These are phyloP conservation scores for Biston stratarius DNA, from an alignment of 2,888 invertebrate species.

Conservation along the genomic window DNA sequence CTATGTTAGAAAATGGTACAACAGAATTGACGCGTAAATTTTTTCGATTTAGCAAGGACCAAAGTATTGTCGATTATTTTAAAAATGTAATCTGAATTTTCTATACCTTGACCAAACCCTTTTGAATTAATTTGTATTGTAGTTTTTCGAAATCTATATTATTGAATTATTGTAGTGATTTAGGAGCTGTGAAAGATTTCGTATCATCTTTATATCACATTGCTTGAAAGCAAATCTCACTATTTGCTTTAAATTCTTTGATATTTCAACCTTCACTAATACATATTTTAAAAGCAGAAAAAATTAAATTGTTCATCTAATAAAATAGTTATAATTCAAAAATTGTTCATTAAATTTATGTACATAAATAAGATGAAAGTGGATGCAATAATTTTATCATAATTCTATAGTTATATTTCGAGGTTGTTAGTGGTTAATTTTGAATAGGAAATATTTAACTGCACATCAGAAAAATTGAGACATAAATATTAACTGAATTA, in stretches of 20 bases:
- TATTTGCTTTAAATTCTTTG: conserved; percentile 64
- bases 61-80: conserved; percentile 59
- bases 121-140: conserved; percentile 67
- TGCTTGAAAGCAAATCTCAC: conserved; percentile 70
- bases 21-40: conserved; percentile 46
- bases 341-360: conserved; percentile 57
- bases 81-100: conserved; percentile 58
- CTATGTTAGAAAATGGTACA: conserved; percentile 2
- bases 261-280: conserved; percentile 58
- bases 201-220: conserved; percentile 63
- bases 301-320: conserved; percentile 56
- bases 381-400: conserved; percentile 82
- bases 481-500: neutral
- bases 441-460: conserved; percentile 26
- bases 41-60: conserved; percentile 72
- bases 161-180: conserved; percentile 62
- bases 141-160: conserved; percentile 71
- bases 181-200: conserved; percentile 58
- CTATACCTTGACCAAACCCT: conserved; percentile 70
- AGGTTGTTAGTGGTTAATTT: conserved; percentile 73
- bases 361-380: conserved; percentile 72
- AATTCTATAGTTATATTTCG: conserved; percentile 71
- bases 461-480: conserved; percentile 1
- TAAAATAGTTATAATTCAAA: conserved; percentile 59
- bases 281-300: conserved; percentile 37